Conservation (phyloP, 2,113 vertebrate species). For the pig (Sus scrofa) region DNA sequence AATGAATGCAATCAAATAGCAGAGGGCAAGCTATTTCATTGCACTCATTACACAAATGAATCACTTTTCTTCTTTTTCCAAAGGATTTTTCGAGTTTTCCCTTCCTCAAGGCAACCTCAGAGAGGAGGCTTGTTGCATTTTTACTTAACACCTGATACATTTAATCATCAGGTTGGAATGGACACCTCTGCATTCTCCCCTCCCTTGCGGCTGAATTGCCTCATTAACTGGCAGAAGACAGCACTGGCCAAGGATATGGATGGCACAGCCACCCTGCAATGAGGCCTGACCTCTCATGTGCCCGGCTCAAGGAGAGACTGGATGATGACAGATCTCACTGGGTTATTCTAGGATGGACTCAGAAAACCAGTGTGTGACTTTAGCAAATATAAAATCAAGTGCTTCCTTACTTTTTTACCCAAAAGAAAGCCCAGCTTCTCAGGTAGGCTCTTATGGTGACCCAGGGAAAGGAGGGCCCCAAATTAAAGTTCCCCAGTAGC, state of each 20-base stretch:
- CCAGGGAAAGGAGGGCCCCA: background rate
- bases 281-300: background rate
- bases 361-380: background rate
- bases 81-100: background rate
- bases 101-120: background rate
- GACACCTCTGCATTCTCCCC: background rate
- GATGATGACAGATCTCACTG: background rate
- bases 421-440: background rate
- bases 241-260: accelerated
- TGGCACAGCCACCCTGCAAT: accelerated
- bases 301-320: background rate
- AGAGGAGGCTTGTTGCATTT: background rate
- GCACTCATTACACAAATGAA: too few species aligned
- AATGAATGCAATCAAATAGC: background rate
- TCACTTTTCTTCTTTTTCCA: background rate
- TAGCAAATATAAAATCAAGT: background rate
- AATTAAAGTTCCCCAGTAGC: background rate
- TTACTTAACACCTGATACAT: background rate
- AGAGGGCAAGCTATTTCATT: background rate
- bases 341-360: background rate
- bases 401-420: background rate
- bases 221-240: background rate
- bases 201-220: background rate
- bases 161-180: background rate
- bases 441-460: background rate